phyloP scores from a whole-genome alignment of 2,888 invertebrate genomes.

The Gisinianus flammeolus region DNA sequence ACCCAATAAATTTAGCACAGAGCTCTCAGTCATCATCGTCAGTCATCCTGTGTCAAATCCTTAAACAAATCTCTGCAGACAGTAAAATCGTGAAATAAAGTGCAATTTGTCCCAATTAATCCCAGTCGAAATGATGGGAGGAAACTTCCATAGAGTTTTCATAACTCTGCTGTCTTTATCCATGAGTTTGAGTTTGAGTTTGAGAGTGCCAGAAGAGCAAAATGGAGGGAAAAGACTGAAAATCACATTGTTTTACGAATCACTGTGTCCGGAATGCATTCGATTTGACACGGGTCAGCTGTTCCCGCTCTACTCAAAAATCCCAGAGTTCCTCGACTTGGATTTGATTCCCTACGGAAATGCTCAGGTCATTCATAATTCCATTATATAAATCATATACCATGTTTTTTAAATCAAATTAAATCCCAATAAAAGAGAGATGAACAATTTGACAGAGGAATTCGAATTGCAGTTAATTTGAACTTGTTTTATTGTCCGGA shows the following conservation, averaged over 20 bases:
- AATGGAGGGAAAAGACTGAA: not conserved
- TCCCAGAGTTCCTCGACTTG: not conserved
- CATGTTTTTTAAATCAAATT: not conserved
- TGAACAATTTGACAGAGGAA: not conserved
- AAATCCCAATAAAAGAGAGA: not conserved
- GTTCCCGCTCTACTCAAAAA: not conserved
- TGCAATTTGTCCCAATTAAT: too few relatives aligned
- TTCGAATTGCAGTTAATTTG: not conserved
- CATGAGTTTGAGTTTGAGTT: too few relatives aligned
- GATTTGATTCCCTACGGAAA: constrained; percentile 2
- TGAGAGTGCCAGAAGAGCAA: too few relatives aligned
- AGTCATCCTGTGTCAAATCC: too few relatives aligned
- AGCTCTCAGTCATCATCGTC: too few relatives aligned
- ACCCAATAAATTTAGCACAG: too few relatives aligned
- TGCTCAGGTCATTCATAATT: not conserved
- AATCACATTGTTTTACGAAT: not conserved
- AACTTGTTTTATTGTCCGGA: not conserved
- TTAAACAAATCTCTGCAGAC: too few relatives aligned
- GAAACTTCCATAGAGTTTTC: too few relatives aligned
- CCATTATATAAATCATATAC: not conserved
- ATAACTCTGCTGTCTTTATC: too few relatives aligned
- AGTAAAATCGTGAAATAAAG: too few relatives aligned
- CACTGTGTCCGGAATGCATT: not conserved
- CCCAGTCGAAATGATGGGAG: too few relatives aligned
- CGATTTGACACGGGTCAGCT: not conserved